These are phyloP conservation scores for Sialia sialis DNA, from an alignment of 2,113 vertebrate species.

Conservation along the genomic window DNA sequence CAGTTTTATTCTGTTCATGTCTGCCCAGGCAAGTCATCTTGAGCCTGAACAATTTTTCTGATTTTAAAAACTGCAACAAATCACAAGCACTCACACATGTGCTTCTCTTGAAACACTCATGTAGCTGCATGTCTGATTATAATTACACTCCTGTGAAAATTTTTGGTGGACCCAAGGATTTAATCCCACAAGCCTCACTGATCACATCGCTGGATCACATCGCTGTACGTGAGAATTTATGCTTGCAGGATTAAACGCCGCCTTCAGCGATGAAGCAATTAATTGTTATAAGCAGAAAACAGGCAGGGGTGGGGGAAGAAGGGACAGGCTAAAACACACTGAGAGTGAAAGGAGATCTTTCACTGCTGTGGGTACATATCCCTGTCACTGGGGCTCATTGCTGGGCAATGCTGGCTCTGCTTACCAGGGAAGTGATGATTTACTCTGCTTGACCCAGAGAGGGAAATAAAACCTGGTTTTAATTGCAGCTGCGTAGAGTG, in stretches of 20 bases:
- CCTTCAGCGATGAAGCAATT: constrained; percentile 8
- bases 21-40: neutral
- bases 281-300: constrained; percentile 1
- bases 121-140: constrained; percentile 15
- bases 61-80: neutral
- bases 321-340: neutral
- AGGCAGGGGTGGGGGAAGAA: neutral
- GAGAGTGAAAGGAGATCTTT: neutral
- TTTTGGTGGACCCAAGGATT: constrained; percentile 14
- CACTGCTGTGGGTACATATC: neutral
- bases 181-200: neutral
- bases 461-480: neutral
- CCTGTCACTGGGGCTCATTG: neutral
- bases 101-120: neutral
- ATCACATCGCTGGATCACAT: neutral
- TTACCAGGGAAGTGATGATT: neutral
- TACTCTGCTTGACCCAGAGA: neutral
- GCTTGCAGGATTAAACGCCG: neutral
- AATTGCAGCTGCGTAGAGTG: neutral
- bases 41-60: neutral
- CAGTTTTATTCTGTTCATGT: neutral
- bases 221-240: neutral
- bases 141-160: neutral
- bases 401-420: neutral
- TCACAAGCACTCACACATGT: neutral